Evolutionary conservation across 2,113 vertebrate genomes (phyloP).

Genomic region (Proteles cristata): DNA sequence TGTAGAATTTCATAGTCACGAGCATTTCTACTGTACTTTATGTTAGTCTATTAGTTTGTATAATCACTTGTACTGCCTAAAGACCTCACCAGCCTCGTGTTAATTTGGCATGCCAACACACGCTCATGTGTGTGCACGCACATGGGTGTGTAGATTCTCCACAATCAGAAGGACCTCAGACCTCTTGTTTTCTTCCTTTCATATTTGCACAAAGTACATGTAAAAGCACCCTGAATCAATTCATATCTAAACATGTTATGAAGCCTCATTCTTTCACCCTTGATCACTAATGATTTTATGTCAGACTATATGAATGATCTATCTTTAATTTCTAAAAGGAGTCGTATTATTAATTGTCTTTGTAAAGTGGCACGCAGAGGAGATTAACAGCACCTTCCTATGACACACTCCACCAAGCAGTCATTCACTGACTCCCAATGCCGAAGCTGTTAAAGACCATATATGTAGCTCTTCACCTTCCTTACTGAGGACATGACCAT

Average conservation of each 20-base stretch:
- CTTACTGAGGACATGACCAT: background rate
- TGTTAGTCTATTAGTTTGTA: background rate
- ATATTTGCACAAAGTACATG: background rate
- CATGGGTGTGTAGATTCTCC: background rate
- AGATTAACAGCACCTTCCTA: background rate
- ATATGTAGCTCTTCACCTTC: background rate
- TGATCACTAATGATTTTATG: constrained; percentile 20
- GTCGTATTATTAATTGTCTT: background rate
- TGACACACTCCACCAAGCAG: background rate
- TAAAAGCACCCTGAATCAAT: background rate
- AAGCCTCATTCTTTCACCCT: background rate
- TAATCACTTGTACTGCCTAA: background rate
- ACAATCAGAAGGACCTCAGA: background rate
- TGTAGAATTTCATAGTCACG: background rate
- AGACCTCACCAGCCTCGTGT: background rate
- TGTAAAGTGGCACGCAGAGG: background rate
- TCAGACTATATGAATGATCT: background rate
- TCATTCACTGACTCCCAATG: background rate
- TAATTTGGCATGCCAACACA: background rate
- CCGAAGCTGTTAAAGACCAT: background rate
- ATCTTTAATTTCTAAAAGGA: background rate
- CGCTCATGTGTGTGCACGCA: background rate
- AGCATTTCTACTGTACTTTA: background rate
- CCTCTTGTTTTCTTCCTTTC: background rate
- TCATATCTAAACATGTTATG: background rate